Percentiles rank a stretch among this genome's conserved stretches.
phyloP scores from a whole-genome alignment of 2,113 vertebrate species.

The Cynocephalus volans region DNA sequence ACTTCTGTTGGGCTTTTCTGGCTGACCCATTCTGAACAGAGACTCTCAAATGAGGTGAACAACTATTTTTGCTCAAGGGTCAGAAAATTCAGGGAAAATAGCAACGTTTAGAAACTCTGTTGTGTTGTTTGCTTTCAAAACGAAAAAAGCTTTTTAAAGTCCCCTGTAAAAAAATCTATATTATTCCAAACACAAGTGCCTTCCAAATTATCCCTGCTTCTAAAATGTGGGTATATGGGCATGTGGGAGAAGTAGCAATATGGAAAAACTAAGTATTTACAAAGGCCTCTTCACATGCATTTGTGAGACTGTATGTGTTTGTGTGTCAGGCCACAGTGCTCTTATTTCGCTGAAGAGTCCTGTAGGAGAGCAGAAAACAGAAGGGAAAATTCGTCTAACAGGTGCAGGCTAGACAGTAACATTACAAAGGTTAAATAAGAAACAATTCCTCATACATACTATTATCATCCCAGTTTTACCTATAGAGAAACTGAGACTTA shows the following conservation, averaged over 20 bases:
- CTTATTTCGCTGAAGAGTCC: conserved; percentile 14
- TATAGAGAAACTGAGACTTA: neutral
- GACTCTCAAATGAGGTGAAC: neutral
- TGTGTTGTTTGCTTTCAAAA: conserved; percentile 60
- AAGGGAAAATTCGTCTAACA: neutral
- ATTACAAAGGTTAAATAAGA: neutral
- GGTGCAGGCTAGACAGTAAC: neutral
- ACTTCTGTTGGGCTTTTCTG: neutral
- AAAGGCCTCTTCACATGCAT: neutral
- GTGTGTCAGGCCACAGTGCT: neutral
- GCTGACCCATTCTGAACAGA: neutral
- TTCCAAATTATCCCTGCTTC: neutral
- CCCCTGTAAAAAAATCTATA: neutral
- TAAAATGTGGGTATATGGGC: neutral
- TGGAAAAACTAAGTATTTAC: neutral
- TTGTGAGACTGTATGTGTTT: neutral
- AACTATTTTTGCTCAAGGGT: neutral
- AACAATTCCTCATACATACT: neutral
- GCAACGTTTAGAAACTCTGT: conserved; percentile 11
- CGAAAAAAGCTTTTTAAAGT: neutral
- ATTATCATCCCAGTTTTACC: neutral
- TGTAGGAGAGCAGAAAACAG: neutral
- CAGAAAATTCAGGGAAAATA: conserved; percentile 39
- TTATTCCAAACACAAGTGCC: neutral
- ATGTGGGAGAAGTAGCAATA: neutral